phyloP scores from a whole-genome alignment of 2,113 vertebrate genomes.

The Lepus americanus region DNA sequence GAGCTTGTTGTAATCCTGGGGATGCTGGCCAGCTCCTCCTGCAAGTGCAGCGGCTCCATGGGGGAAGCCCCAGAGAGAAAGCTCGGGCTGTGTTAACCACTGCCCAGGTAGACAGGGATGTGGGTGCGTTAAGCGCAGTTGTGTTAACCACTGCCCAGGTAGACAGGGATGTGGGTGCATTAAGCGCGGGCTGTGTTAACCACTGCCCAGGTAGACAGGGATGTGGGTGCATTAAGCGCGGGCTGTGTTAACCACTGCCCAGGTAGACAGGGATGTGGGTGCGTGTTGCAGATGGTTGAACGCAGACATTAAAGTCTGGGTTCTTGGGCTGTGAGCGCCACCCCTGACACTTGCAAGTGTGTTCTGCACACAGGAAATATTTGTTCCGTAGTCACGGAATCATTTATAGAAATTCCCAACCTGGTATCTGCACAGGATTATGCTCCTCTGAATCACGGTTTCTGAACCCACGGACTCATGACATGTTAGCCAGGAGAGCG shows the following conservation, averaged over 20 bases:
- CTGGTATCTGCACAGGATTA: neutral
- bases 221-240: neutral
- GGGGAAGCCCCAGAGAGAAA: conserved; percentile 6
- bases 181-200: neutral
- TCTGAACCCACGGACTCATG: neutral
- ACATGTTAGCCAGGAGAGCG: neutral
- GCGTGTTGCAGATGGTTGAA: neutral
- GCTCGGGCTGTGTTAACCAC: neutral
- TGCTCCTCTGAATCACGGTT: neutral
- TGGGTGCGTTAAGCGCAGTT: neutral
- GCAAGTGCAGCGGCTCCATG: neutral
- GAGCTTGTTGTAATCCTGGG: neutral
- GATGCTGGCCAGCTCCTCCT: neutral
- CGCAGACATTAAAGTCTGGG: neutral
- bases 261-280: neutral
- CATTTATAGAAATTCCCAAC: neutral
- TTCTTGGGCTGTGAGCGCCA: neutral
- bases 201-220: neutral
- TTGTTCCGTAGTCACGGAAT: neutral
- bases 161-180: neutral
- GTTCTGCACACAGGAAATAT: neutral
- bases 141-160: neutral
- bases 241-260: neutral
- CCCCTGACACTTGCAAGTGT: neutral
- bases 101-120: neutral